Evolutionary conservation across 2,888 invertebrate genomes (phyloP).

Genomic region (Cryptocephalus primarius): DNA sequence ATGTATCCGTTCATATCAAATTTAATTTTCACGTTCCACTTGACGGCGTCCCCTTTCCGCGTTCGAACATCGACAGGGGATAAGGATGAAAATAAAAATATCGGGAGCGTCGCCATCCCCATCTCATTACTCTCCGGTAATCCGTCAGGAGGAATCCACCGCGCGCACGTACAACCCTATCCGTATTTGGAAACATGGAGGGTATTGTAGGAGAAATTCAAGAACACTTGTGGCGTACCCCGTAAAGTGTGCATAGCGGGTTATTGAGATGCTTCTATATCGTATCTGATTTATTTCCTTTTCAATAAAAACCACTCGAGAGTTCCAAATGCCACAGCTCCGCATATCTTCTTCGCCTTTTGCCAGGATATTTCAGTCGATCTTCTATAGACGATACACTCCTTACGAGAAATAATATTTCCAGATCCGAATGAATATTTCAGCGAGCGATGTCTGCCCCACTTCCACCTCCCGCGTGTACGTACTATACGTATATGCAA

Average conservation of each 20-base stretch:
- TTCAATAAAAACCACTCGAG: constrained; percentile 25
- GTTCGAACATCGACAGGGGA: too few relatives aligned
- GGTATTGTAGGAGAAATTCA: constrained; percentile 8
- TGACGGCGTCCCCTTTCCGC: too few relatives aligned
- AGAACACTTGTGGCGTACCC: constrained; percentile 17
- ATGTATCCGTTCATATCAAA: too few relatives aligned
- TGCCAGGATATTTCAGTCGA: constrained; percentile 1
- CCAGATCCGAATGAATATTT: not conserved
- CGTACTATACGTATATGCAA: too few relatives aligned
- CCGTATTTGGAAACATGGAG: not conserved
- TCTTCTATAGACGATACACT: not conserved
- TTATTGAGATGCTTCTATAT: constrained; percentile 29
- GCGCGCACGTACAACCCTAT: not conserved
- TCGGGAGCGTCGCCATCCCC: not conserved
- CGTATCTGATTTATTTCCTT: constrained; percentile 29
- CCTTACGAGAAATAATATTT: not conserved
- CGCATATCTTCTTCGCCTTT: constrained; percentile 16
- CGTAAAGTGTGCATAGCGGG: constrained; percentile 9
- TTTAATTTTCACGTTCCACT: too few relatives aligned
- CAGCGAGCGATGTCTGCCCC: not conserved
- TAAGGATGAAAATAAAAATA: not conserved
- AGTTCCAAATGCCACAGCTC: constrained; percentile 20
- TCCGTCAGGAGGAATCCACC: not conserved
- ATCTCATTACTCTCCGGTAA: not conserved
- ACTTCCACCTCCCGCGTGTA: too few relatives aligned